Conservation (phyloP, 1,140 invertebrate species). For the Halictus rubicundus region DNA sequence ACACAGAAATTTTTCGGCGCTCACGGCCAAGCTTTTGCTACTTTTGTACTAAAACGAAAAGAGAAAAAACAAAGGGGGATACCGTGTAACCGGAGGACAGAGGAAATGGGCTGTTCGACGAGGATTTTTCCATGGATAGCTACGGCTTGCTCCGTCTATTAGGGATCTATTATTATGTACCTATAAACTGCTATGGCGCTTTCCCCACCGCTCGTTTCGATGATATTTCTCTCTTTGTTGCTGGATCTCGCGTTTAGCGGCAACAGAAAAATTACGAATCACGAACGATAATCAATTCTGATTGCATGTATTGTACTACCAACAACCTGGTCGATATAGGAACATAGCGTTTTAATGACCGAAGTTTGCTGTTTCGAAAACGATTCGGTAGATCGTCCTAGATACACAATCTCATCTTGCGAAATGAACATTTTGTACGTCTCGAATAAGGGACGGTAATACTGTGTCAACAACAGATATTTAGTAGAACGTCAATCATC, state of each 20-base stretch:
- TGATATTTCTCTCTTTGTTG: neutral
- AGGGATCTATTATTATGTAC: neutral
- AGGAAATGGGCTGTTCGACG: neutral
- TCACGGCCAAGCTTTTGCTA: constrained; percentile 47
- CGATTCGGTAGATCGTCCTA: neutral
- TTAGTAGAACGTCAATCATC: too few species aligned
- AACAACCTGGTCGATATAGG: neutral
- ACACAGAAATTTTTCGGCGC: constrained; percentile 12
- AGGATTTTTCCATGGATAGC: constrained; percentile 3
- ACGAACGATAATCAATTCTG: too few species aligned
- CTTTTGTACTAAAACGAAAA: constrained; percentile 46
- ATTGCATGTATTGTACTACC: too few species aligned
- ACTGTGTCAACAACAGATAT: too few species aligned
- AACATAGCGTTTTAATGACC: neutral
- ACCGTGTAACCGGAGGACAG: neutral
- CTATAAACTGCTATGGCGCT: neutral
- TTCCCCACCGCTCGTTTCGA: neutral
- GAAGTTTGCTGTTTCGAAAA: neutral
- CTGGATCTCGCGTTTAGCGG: too few species aligned
- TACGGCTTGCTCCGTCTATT: constrained; percentile 9
- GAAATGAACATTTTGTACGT: too few species aligned
- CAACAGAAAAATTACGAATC: neutral
- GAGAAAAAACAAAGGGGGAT: constrained; percentile 1
- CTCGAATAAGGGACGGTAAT: too few species aligned
- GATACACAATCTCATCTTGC: neutral